These are phyloP conservation scores for Ophion obscuratus DNA, from an alignment of 2,888 invertebrate species.

Conservation along the genomic window DNA sequence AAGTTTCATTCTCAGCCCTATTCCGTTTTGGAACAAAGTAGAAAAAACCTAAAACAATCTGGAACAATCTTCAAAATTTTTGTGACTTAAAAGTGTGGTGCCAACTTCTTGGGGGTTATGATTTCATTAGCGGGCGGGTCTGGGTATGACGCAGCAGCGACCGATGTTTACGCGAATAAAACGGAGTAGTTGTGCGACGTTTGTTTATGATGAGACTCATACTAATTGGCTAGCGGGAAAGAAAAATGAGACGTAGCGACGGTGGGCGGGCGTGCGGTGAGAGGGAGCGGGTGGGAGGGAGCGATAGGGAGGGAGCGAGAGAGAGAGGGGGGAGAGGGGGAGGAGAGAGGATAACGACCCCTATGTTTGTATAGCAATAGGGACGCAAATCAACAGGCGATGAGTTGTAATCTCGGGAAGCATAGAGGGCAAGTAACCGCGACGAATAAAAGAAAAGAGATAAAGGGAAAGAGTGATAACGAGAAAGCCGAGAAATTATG, in stretches of 20 bases:
- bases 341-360: conserved; percentile 77
- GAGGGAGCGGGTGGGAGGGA: no score
- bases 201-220: conserved; percentile 60
- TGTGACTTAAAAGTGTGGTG: no score
- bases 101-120: no score
- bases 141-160: not conserved
- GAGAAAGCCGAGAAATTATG: not conserved
- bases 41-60: no score
- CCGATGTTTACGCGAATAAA: not conserved
- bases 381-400: conserved; percentile 75
- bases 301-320: not conserved
- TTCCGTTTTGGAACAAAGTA: no score
- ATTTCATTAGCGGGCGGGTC: not conserved
- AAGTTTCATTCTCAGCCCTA: no score
- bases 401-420: conserved; percentile 12
- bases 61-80: no score
- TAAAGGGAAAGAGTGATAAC: no score
- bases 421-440: conserved; percentile 40
- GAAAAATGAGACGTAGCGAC: not conserved
- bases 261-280: no score
- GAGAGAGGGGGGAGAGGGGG: not conserved
- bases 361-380: conserved; percentile 73
- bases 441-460: conserved; percentile 30
- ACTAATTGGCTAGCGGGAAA: conserved; percentile 74
- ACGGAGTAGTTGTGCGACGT: not conserved